Evolutionary conservation across 2,113 vertebrate genomes (phyloP), one percentile per base, ranked within the genome.

Genomic region (Apteryx owenii): DNA sequence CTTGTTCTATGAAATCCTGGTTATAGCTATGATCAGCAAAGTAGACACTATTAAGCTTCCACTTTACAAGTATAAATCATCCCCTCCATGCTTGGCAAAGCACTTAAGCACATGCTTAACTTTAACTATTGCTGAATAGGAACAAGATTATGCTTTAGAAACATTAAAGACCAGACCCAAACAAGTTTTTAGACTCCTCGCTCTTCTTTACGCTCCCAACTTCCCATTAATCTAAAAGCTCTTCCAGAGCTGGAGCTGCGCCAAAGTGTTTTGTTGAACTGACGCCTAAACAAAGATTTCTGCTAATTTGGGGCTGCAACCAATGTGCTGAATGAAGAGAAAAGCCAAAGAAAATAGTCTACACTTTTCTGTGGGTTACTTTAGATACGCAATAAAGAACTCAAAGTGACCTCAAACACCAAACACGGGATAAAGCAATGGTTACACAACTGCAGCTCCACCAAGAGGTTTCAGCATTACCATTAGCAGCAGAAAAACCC

Each of bases 51-150:
- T 54, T 64, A 88, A 73, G 60, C 93, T 94, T 88, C 92, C 69
- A 68, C 71, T 88, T 86, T 22, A 68, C 44, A 79, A 88, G 42
- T 42, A 90, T 90, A 96, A 94, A 96, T 85, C 95, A 96, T 66
- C 40, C 54, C 68, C 54, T 83, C 79, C 60, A 58, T 14, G 2
- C 91, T 85, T 81, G 54, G 79, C 85, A 88, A 93, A 95, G 76
- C 79, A 95, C 88, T 93, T 95, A 93, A 81, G 69, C 61, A 91
- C 38, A 64, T 21, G 46, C 85, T 91, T 86, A 90, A 77, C 51
- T 71, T 81, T 60, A 90, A 81, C 54, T 75, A 4, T n/a, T 78
- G 76, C 82, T 78, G 85, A 89, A 83, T 4, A 42, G 36, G 33
- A 93, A 50, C 64, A 85, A 89, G 71, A 85, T 50, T 31, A 50